These are phyloP conservation scores for Paracentrotus lividus DNA, from an alignment of 53 echinoderm and acorn worm genomes.

Conservation along the genomic window DNA sequence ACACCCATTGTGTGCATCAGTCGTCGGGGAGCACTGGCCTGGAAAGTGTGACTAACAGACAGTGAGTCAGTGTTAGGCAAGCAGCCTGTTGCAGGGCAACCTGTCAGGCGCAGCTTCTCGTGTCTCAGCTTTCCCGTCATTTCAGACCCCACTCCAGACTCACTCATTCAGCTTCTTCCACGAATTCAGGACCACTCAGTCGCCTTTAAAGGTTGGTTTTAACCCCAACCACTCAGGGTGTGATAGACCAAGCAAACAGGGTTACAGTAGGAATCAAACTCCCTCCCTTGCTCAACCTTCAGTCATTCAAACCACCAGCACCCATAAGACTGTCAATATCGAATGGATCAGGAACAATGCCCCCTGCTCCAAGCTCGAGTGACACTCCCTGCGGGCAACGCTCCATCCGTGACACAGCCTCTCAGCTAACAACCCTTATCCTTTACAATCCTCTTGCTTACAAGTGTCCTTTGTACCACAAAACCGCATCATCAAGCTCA, in stretches of 20 bases:
- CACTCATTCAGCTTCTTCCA: constrained; percentile 48
- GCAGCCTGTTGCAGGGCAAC: constrained; percentile 82
- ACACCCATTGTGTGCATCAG: neutral
- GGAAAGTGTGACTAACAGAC: constrained; percentile 75
- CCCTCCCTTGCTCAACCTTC: constrained; percentile 63
- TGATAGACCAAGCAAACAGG: constrained; percentile 33
- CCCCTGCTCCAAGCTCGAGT: constrained; percentile 18
- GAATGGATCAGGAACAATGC: neutral
- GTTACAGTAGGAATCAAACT: constrained; percentile 65
- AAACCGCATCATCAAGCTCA: neutral
- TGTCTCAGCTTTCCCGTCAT: constrained; percentile 67
- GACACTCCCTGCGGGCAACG: neutral
- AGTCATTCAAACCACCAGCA: constrained; percentile 60
- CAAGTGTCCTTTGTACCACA: constrained; percentile 24
- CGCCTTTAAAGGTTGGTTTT: constrained; percentile 53
- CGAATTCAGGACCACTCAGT: constrained; percentile 54
- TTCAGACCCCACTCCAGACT: constrained; percentile 9
- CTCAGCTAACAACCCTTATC: constrained; percentile 21
- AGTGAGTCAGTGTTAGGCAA: constrained; percentile 92
- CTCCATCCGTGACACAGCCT: constrained; percentile 32
- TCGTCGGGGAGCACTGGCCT: constrained; percentile 19
- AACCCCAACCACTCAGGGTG: neutral
- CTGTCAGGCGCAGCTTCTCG: constrained; percentile 75
- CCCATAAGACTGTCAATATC: constrained; percentile 62
- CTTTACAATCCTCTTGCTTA: neutral